Evolutionary conservation across 2,113 vertebrate genomes (phyloP), one percentile per base, ranked within the genome.

Genomic region (Microcebus lehilahytsara): DNA sequence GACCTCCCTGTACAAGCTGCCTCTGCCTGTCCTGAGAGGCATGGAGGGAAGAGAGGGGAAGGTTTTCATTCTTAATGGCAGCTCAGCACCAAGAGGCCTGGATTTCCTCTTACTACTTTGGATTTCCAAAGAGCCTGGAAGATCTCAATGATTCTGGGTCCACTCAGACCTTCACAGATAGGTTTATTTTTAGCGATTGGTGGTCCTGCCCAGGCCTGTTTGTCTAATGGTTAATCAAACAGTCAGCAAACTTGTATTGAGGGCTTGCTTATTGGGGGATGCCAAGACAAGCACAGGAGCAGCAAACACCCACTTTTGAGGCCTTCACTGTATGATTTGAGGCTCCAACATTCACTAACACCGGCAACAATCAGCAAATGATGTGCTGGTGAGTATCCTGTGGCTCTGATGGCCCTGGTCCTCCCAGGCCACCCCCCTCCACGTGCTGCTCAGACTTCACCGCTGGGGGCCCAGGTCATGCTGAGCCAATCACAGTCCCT

Each of bases 11-110:
- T 0, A 0, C 53, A 79, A 69, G 46, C 34, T 27, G 20, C 20
- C 46, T 89, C 69, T 60, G 32, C 11, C 10, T 56, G 27, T 22
- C 27, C 49, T 56, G 3, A 34, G 86, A 46, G 34, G 37, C 5
- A 5, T 42, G 23, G 9, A 60, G 11, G 1, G 1, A 1, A 0
- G 3, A 30, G 12, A 1, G 0, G 27, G 27, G 71, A 16, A 32
- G 37, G n/a, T n/a, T 64, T 77, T 71, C 27, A 46, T 85, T 91
- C 71, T 91, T 66, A 16, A 56, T 11, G 30, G 53, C 10, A 37
- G 46, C 53, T 78, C 67, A 22, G 42, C 30, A 58, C 56, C 56
- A 78, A 42, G 56, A 34, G 27, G n/a, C 79, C 71, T 80, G 72
- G 22, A 42, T 64, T 46, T 60, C n/a, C 93, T 25, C 23, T 7